phyloP scores from a whole-genome alignment of 2,797 vertebrate species.

The Spea hammondii region DNA sequence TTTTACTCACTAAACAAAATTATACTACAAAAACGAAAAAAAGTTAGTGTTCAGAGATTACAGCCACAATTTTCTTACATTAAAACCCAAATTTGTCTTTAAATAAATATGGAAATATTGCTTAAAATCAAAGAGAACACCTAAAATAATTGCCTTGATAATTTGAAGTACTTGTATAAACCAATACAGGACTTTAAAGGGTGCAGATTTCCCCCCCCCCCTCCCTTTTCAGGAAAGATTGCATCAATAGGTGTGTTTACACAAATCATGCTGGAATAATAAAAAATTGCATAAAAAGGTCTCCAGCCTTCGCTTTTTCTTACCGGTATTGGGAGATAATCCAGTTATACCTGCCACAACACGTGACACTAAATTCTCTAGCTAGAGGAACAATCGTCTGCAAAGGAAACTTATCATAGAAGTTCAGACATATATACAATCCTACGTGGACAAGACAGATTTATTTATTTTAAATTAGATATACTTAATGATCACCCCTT shows the following conservation, averaged over 20 bases:
- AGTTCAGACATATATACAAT: too few species aligned
- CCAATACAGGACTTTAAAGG: background rate
- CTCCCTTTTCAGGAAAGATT: background rate
- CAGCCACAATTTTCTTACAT: constrained; percentile 44
- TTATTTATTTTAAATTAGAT: too few species aligned
- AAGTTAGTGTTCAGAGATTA: constrained; percentile 44
- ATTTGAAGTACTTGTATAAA: background rate
- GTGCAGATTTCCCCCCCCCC: background rate
- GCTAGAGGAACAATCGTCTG: background rate
- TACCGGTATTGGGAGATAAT: background rate
- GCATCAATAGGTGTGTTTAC: too few species aligned
- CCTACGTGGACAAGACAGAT: too few species aligned
- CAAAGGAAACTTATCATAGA: background rate
- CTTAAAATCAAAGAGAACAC: constrained; percentile 6
- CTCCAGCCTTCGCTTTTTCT: background rate
- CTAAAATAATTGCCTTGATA: background rate
- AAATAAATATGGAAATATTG: constrained; percentile 38
- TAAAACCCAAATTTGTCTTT: constrained; percentile 19
- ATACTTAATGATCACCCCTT: too few species aligned
- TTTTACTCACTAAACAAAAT: constrained; percentile 12
- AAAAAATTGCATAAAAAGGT: too few species aligned
- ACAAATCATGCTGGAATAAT: too few species aligned
- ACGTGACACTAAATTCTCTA: background rate
- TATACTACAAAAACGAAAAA: constrained; percentile 3
- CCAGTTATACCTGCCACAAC: background rate